Conservation (phyloP, 2,888 invertebrate genomes). For the Archips xylosteana region DNA sequence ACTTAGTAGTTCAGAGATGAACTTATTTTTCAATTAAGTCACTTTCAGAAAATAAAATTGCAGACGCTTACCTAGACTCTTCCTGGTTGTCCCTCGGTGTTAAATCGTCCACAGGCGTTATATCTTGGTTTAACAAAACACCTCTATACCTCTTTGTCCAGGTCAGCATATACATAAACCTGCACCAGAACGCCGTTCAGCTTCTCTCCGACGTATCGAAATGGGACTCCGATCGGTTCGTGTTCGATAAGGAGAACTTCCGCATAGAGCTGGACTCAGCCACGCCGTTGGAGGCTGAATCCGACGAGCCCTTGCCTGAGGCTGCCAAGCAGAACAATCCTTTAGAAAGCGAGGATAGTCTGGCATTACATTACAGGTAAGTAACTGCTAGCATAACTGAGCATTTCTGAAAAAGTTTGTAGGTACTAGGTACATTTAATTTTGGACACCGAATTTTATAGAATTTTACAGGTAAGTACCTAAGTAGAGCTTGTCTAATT, state of each 20-base stretch:
- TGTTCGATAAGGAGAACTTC: slow-evolving; percentile 85
- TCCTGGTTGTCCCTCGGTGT: too few species aligned
- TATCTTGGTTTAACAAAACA: too few species aligned
- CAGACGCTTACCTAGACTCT: too few species aligned
- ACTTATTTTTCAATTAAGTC: too few species aligned
- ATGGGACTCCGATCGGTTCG: slow-evolving; percentile 83
- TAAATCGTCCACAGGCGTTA: too few species aligned
- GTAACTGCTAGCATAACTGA: slow-evolving; percentile 8
- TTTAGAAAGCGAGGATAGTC: slow-evolving; percentile 77
- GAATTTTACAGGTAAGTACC: too few species aligned
- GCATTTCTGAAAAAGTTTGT: too few species aligned
- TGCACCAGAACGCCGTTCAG: slow-evolving; percentile 85
- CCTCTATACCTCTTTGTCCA: slow-evolving; percentile 49
- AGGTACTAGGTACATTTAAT: too few species aligned
- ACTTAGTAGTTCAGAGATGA: too few species aligned
- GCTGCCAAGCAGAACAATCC: slow-evolving; percentile 76
- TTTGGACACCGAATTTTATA: too few species aligned
- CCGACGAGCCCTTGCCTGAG: slow-evolving; percentile 78
- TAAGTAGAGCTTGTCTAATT: too few species aligned
- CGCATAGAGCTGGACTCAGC: slow-evolving; percentile 77
- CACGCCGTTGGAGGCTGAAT: slow-evolving; percentile 79
- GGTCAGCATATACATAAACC: slow-evolving; percentile 84
- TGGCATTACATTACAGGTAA: slow-evolving; percentile 81
- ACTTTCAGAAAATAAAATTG: too few species aligned
- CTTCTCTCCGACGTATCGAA: slow-evolving; percentile 84